Evolutionary conservation across 1,140 invertebrate species (phyloP).

Genomic region (Mercenaria mercenaria): DNA sequence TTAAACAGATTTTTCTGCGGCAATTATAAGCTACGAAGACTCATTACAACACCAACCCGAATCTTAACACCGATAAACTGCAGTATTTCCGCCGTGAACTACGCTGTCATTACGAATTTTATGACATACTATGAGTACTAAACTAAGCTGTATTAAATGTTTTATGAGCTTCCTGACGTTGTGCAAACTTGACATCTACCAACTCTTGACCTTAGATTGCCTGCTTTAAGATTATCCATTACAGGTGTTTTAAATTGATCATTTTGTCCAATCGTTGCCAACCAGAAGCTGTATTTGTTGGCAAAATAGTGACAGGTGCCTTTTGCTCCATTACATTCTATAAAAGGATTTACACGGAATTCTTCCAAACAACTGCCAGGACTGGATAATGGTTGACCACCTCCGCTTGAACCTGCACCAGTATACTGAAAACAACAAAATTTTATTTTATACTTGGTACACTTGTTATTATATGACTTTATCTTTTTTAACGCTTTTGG

Average conservation of each 20-base stretch:
- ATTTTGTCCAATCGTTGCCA: slow-evolving; percentile 95
- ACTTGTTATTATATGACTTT: too few relatives aligned
- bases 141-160: neutral
- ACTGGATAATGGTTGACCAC: slow-evolving; percentile 96
- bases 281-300: slow-evolving; percentile 99
- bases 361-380: slow-evolving; percentile 98
- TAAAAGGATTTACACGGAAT: slow-evolving; percentile 98
- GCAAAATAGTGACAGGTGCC: slow-evolving; percentile 98
- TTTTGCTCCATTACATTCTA: slow-evolving; percentile 97
- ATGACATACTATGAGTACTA: too few relatives aligned
- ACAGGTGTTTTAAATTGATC: slow-evolving; percentile 93
- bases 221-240: slow-evolving; percentile 96
- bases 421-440: slow-evolving; percentile 92
- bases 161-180: slow-evolving; percentile 64
- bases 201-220: slow-evolving; percentile 92
- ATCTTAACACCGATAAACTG: too few relatives aligned
- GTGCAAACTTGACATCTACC: slow-evolving; percentile 99
- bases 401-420: slow-evolving; percentile 97
- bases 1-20: too few relatives aligned
- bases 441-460: too few relatives aligned
- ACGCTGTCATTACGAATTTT: too few relatives aligned
- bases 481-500: too few relatives aligned
- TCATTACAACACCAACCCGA: too few relatives aligned
- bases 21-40: too few relatives aligned
- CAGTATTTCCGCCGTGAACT: too few relatives aligned